Conservation (phyloP, 2,113 vertebrate species). For the Tamias sibiricus region DNA sequence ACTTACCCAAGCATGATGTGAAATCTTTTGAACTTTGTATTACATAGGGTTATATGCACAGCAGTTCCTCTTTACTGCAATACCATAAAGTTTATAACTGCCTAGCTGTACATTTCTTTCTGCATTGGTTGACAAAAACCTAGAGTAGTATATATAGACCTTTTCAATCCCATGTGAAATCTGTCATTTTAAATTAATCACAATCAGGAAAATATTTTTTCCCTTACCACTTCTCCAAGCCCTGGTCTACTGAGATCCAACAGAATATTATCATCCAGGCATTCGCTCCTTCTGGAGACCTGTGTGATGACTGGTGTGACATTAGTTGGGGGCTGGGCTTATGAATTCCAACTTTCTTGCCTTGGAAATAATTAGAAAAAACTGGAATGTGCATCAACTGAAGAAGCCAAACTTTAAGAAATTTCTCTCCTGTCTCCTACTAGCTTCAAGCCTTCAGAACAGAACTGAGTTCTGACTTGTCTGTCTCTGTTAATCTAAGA, state of each 20-base stretch:
- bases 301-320: accelerated
- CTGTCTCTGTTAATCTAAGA: neutral
- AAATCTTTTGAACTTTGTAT: neutral
- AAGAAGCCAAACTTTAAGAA: neutral
- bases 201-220: neutral
- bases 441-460: neutral
- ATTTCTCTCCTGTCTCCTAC: neutral
- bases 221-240: neutral
- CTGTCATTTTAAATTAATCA: neutral
- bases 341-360: neutral
- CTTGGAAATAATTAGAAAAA: neutral
- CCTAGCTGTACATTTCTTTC: neutral
- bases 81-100: neutral
- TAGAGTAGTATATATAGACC: neutral
- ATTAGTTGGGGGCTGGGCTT: accelerated
- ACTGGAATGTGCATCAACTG: neutral
- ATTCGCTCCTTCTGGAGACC: neutral
- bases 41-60: neutral
- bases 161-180: neutral
- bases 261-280: neutral
- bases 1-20: neutral
- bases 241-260: neutral
- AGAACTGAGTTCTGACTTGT: neutral
- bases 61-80: neutral
- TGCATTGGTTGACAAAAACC: neutral